Base-by-base conservation (phyloP, 2,113 vertebrate species). In the Uria aalge region DNA sequence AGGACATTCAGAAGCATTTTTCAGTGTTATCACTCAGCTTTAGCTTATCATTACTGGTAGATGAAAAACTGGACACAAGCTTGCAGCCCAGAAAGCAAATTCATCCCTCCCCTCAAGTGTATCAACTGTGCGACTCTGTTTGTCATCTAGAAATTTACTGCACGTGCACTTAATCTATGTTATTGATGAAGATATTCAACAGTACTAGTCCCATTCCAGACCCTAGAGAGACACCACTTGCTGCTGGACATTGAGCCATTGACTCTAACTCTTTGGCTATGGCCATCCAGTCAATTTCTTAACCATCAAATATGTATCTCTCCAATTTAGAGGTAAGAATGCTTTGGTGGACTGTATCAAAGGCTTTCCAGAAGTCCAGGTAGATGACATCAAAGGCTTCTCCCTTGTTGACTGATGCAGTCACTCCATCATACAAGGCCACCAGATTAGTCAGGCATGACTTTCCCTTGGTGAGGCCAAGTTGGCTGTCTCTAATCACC, bases 161-260 rank as follows among this genome's bases (percentile, higher is more conserved):
- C 38, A 6, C 8, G 24, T 57, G 11, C 36, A 60, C 34, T 41
- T 20, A 36, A n/a, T 71, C 45, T 60, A 12, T n/a, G 36, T n/a
- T 26, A 43, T 23, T 60, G 66, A 22, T 41, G 9, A 41, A 71
- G 55, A 50, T n/a, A 52, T 11, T 60, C 45, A 71, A n/a, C 22
- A 29, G 55, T 34, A 71, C 4, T 1, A 0, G 24, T 50, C 22
- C n/a, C 29, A 40, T 12, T 32, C 14, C 3, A 2, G 48, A 45
- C 27, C 27, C 55, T 38, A 29, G 40, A 40, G 47, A 34, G 23
- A 38, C 40, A 53, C 7, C 38, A 52, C 34, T 22, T 53, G 15
- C 40, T 53, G 34, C 18, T 50, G 38, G 38, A 38, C n/a, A 71
- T 34, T 53, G 22, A 78, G 20, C 15, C 60, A n/a, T n/a, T 66